Conservation (phyloP, 2,888 invertebrate species). For the Ommatoiulus sabulosus region DNA sequence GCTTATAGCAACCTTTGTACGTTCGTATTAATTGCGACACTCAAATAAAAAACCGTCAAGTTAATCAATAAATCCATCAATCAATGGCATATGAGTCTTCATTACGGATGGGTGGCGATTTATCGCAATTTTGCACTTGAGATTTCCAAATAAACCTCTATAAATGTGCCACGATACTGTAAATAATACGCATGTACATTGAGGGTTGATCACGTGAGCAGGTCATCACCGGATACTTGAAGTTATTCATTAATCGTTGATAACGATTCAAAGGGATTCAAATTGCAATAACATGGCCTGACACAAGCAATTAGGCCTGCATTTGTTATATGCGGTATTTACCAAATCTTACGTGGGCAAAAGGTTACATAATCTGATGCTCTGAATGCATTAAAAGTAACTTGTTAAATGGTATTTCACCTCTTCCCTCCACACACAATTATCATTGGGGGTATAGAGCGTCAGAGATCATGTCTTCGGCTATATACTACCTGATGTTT, state of each 20-base stretch:
- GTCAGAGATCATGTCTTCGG: no score
- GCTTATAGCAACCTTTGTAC: slow-evolving; percentile 14
- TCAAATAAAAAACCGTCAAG: background rate
- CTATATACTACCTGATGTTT: background rate
- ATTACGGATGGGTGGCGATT: background rate
- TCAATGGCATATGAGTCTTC: background rate
- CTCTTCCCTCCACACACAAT: no score
- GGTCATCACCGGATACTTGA: background rate
- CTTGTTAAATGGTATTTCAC: no score
- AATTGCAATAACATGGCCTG: background rate
- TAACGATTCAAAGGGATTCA: background rate
- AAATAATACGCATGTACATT: background rate
- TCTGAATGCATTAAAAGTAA: no score
- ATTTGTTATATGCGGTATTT: no score
- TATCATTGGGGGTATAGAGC: no score
- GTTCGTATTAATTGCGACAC: slow-evolving; percentile 10
- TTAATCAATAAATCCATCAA: slow-evolving; percentile 27
- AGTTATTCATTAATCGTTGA: background rate
- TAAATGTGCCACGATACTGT: background rate
- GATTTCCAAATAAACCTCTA: background rate
- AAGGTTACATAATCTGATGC: no score
- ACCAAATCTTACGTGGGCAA: no score
- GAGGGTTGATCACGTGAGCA: background rate
- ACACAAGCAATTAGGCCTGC: no score
- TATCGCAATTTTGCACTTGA: background rate